These are phyloP conservation scores for Myripristis murdjan DNA, from an alignment of 2,797 vertebrate genomes.

Conservation along the genomic window DNA sequence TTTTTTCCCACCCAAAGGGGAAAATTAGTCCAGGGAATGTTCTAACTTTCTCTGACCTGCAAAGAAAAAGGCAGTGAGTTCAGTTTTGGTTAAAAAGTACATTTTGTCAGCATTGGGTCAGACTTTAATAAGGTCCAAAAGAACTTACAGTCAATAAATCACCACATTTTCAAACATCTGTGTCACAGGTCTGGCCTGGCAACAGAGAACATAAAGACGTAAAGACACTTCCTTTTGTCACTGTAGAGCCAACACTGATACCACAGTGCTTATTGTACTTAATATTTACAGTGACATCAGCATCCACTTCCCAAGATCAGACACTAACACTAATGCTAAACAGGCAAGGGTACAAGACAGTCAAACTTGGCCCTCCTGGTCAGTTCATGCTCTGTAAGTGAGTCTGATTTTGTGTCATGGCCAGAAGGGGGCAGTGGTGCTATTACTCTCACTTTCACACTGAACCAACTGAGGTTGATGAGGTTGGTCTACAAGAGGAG, in stretches of 20 bases:
- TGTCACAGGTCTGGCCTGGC: too few species aligned
- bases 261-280: not conserved
- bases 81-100: not conserved
- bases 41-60: conserved; percentile 45
- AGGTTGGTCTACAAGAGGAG: not conserved
- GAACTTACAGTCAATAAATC: not conserved
- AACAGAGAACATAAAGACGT: not conserved
- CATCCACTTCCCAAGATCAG: too few species aligned
- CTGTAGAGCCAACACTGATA: not conserved
- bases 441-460: conserved; percentile 12
- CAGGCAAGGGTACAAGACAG: not conserved
- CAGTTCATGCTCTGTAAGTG: not conserved
- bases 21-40: conserved; percentile 37
- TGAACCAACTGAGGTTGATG: not conserved
- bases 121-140: not conserved
- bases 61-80: conserved; percentile 36
- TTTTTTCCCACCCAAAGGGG: conserved; percentile 29
- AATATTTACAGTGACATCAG: too few species aligned
- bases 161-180: not conserved
- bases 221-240: not conserved
- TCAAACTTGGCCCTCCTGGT: not conserved
- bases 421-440: conserved; percentile 77
- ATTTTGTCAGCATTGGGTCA: not conserved
- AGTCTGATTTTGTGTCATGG: not conserved
- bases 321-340: not conserved